Conservation (phyloP, 2,797 vertebrate genomes). For the Oryzias dopingdopingensis region DNA sequence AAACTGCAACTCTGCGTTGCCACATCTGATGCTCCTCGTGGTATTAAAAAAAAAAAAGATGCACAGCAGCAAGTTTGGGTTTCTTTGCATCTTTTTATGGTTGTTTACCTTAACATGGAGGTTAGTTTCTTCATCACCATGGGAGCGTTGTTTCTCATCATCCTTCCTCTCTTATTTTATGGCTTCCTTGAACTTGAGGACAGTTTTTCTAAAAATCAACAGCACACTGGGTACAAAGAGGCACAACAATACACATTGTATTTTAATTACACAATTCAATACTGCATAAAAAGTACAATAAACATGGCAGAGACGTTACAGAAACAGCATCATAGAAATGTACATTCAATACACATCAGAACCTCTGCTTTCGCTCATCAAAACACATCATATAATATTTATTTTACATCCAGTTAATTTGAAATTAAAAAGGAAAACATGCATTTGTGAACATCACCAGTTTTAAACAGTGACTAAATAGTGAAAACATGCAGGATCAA, state of each 20-base stretch:
- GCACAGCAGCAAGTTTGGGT: neutral
- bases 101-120: neutral
- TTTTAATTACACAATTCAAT: conserved; percentile 69
- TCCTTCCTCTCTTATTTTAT: too few species aligned
- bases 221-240: conserved; percentile 67
- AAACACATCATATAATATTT: conserved; percentile 19
- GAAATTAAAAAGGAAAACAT: conserved; percentile 53
- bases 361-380: conserved; percentile 20
- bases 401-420: conserved; percentile 61
- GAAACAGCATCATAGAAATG: conserved; percentile 85
- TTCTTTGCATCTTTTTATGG: neutral
- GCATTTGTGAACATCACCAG: conserved; percentile 58
- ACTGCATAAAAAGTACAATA: conserved; percentile 77
- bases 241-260: conserved; percentile 64
- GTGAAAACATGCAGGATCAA: conserved; percentile 79
- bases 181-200: too few species aligned
- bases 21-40: too few species aligned
- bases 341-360: conserved; percentile 85
- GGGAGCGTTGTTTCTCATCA: too few species aligned
- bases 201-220: too few species aligned
- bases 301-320: conserved; percentile 73
- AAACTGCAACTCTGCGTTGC: too few species aligned
- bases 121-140: too few species aligned
- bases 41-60: too few species aligned
- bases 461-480: conserved; percentile 71